Evolutionary conservation across 2,888 invertebrate species (phyloP), one percentile per base, ranked within the genome.

Genomic region (Zygothrica quintamaculata): DNA sequence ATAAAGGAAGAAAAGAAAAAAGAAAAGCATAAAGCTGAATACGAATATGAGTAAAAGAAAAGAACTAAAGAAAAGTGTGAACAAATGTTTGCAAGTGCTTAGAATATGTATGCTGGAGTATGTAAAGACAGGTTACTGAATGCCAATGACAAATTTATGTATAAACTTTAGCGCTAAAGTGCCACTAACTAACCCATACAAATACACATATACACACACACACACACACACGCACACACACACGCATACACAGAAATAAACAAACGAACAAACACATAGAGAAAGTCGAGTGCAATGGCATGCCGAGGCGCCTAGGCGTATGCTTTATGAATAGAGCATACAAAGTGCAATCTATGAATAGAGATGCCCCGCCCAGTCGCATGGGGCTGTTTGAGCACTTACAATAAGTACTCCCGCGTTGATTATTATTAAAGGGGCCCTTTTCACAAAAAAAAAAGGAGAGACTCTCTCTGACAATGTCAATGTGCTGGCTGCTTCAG

Each of bases 101-200:
- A 22, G 42, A 65, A 71, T 66, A 65, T 73, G 56, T 57, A 22
- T 2, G 64, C 64, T 69, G 61, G 56, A 77, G 74, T 68, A 65
- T 61, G 70, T 60, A 70, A 51, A 57, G 55, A 26, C 55, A 65
- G 48, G 51, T 72, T 55, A 57, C 71, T 81, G 85, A 85, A 84
- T 84, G 82, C 84, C 84, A 84, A 84, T 84, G 87, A 82, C 86
- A 84, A 87, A 84, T 84, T 84, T 84, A 87, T 87, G 87, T 74
- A 74, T 74, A 84, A 81, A 84, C 81, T 87, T 86, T 84, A 80
- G 80, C 66, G 77, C 84, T 86, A 86, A 86, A 80, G 80, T 80
- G 80, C 80, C 80, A 80, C 80, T 80, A 80, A 80, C 80, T 86
- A 80, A 80, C 84, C 74, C 62, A 77, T 65, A 70, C 64, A 80